A percentile compares a stretch with the other conserved stretches of the same genome.
These are phyloP conservation scores for Falcaria lacertinaria DNA, from an alignment of 2,888 invertebrate genomes.

Conservation along the genomic window DNA sequence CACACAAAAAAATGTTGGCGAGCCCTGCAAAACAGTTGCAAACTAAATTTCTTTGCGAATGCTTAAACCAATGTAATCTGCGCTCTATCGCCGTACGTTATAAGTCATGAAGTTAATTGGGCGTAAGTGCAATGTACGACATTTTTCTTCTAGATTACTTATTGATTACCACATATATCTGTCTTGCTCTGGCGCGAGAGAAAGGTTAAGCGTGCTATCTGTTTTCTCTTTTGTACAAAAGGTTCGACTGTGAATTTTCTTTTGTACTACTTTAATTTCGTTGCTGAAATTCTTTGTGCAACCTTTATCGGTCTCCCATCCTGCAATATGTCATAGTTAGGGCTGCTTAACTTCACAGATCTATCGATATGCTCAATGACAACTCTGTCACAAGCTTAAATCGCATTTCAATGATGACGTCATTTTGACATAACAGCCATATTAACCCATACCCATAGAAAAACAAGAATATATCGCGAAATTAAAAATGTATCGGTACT, in stretches of 20 bases:
- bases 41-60: background rate
- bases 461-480: no score
- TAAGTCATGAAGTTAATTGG: constrained; percentile 12
- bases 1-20: background rate
- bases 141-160: constrained; percentile 10
- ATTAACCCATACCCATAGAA: no score
- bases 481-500: no score
- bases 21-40: background rate
- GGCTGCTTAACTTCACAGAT: no score
- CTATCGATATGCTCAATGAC: no score
- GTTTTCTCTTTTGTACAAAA: constrained; percentile 13
- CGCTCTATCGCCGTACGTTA: constrained; percentile 6
- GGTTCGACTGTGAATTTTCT: constrained; percentile 21
- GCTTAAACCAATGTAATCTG: constrained; percentile 7
- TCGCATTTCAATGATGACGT: no score
- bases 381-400: no score
- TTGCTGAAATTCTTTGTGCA: constrained; percentile 13
- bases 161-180: constrained; percentile 15
- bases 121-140: constrained; percentile 9
- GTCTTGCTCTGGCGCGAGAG: constrained; percentile 11
- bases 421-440: no score
- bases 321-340: no score
- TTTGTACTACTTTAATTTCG: constrained; percentile 26
- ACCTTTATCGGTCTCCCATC: no score
- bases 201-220: background rate